Base-by-base conservation (phyloP, 37 sponge, comb jelly and placozoan genomes). In the Ephydatia muelleri region DNA sequence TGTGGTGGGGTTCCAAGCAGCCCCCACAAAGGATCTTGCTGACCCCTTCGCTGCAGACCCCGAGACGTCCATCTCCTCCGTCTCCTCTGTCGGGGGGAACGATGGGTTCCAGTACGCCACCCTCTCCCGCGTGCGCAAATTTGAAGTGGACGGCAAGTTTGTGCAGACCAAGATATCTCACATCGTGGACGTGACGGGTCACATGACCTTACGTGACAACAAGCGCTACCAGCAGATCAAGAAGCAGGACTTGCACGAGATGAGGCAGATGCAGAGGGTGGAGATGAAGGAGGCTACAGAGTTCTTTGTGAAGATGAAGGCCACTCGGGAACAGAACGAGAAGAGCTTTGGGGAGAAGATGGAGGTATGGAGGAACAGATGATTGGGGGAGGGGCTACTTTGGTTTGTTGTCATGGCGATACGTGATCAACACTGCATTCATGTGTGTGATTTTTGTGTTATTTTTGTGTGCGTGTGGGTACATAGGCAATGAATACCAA, bases 131-230 rank as follows among this genome's bases (percentile, higher is more conserved):
- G 83, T 87, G 68, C 78, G 97, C 6, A 97, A 93, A 72, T 97
- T 97, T 68, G 83, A 90, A 68, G 97, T 97, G 73, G 97, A 97
- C 49, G 97, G 97, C 5, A 77, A 97, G 78, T 88, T 86, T 30
- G 75, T 94, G 3, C 90, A 94, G 65, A 87, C 93, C 29, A 86
- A 70, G 25, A 90, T 90, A 0, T 29, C 38, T 0, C 71, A 86
- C 38, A 91, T 94, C 16, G 89, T 97, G 65, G 91, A 97, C 39
- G 87, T 89, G 4, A 80, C 79, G 57, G 80, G 65, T 5, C 73
- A 85, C 48, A 72, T 80, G 70, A 93, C 80, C 5, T 43, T 89
- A 21, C 30, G 79, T n/a, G 88, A 92, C 49, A 91, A 79, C 88
- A 88, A 82, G 87, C 84, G 83, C 57, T 92, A 88, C 68, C 90